Evolutionary conservation across 2,113 vertebrate genomes (phyloP).

Genomic region (Prolemur simus): DNA sequence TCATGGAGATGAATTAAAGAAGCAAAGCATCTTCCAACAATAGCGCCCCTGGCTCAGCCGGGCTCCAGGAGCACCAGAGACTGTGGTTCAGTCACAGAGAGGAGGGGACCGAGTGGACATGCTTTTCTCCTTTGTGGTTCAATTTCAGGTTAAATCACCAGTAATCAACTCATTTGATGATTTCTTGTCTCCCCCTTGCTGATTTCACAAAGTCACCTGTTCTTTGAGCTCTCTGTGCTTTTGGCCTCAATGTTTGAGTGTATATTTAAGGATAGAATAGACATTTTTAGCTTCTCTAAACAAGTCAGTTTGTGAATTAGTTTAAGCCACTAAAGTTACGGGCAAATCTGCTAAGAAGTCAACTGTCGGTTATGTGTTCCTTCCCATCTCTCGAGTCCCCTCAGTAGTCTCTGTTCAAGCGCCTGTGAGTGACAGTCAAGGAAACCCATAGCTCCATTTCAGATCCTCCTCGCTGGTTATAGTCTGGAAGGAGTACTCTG

Average conservation of each 20-base stretch:
- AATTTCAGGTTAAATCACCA: background rate
- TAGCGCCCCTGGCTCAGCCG: background rate
- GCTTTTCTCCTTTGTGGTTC: background rate
- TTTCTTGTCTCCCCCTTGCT: background rate
- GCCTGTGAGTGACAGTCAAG: background rate
- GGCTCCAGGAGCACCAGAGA: background rate
- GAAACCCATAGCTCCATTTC: background rate
- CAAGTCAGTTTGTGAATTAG: background rate
- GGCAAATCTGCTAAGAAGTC: background rate
- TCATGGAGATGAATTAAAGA: background rate
- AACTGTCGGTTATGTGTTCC: background rate
- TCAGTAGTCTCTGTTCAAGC: too few species aligned
- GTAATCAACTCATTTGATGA: background rate
- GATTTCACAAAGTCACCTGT: background rate
- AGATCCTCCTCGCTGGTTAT: background rate
- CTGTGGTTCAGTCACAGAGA: background rate
- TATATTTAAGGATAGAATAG: background rate
- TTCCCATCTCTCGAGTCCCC: background rate
- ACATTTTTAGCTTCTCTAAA: background rate
- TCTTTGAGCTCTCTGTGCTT: background rate
- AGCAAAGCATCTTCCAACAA: background rate
- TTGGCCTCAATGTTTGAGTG: background rate
- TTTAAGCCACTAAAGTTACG: background rate
- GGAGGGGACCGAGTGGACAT: accelerated
- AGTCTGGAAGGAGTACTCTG: background rate